phyloP scores from a whole-genome alignment of 2,113 vertebrate species.

The Symphodus melops region DNA sequence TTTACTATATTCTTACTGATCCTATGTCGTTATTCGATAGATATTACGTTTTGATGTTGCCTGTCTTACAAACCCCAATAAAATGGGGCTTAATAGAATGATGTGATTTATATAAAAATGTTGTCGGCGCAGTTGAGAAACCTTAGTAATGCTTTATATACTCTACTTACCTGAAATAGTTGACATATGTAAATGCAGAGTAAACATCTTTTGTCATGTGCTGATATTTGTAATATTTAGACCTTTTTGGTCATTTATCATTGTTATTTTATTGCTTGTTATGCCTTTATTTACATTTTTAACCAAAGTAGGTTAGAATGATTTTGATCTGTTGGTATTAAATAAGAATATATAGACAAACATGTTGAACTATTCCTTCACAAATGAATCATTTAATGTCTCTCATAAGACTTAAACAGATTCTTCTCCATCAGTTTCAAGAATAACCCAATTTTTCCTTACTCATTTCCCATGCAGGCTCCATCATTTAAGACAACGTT shows the following conservation, averaged over 20 bases:
- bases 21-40: too few relatives aligned
- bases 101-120: not conserved
- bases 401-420: not conserved
- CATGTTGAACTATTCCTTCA: too few relatives aligned
- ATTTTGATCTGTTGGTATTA: not conserved
- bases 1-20: too few relatives aligned
- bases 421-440: constrained; percentile 7
- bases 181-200: not conserved
- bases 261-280: not conserved
- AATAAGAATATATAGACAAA: not conserved
- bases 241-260: not conserved
- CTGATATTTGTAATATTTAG: not conserved
- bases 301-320: too few relatives aligned
- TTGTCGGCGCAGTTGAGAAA: not conserved
- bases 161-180: not conserved
- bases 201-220: not conserved
- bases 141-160: not conserved
- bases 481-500: constrained; percentile 40
- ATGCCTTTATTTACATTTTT: too few relatives aligned
- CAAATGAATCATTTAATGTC: not conserved
- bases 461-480: not conserved
- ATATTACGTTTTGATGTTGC: not conserved
- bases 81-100: not conserved
- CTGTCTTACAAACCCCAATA: not conserved
- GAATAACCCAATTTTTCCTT: constrained; percentile 2